These are phyloP conservation scores for Chloropsis cyanopogon DNA, from an alignment of 2,113 vertebrate species.

Conservation along the genomic window DNA sequence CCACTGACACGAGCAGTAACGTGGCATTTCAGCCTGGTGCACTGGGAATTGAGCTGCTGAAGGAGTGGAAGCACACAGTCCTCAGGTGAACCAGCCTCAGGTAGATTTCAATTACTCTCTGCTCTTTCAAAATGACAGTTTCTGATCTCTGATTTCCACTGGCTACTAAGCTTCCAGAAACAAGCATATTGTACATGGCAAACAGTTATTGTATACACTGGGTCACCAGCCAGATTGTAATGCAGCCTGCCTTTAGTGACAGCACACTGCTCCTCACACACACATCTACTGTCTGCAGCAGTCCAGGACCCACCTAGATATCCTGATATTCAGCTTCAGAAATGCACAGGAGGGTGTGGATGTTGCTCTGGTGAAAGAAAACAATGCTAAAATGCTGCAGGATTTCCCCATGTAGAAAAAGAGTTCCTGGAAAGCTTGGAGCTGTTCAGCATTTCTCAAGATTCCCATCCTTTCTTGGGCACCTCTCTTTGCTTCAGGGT, in stretches of 20 bases:
- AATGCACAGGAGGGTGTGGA: background rate
- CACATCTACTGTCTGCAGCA: background rate
- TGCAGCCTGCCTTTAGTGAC: background rate
- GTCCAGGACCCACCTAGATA: background rate
- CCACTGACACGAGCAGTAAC: background rate
- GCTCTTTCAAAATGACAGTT: slow-evolving; percentile 28
- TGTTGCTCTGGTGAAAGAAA: background rate
- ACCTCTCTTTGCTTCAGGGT: background rate
- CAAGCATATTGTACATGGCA: background rate
- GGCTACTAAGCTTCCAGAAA: background rate
- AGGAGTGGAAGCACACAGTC: background rate
- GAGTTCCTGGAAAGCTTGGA: background rate
- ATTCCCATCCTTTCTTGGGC: background rate
- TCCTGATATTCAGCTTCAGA: background rate
- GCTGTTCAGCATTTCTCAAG: background rate
- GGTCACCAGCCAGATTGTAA: slow-evolving; percentile 7
- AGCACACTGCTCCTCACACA: background rate
- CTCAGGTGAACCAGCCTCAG: background rate
- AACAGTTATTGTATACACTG: background rate
- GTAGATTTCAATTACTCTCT: slow-evolving; percentile 10
- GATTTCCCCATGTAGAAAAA: background rate
- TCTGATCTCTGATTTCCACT: background rate
- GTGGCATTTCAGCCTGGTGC: background rate
- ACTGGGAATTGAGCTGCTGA: background rate
- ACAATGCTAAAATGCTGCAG: background rate